Base-by-base conservation (phyloP, 1,140 invertebrate species). In the Drosophila funebris region DNA sequence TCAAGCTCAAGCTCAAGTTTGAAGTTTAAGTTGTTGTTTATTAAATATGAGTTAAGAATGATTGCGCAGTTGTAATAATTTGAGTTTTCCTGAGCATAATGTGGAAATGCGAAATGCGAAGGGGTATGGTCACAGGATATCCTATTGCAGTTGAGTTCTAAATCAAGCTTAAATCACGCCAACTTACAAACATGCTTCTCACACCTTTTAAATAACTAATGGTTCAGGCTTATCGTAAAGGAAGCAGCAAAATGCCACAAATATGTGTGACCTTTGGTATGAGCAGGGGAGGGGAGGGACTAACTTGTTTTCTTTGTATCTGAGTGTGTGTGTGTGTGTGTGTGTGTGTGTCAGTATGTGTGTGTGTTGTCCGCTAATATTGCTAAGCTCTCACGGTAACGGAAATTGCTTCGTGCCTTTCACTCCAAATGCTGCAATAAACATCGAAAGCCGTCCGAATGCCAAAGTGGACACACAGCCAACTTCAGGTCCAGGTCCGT, bases 341-440 rank as follows among this genome's bases (percentile, higher is more conserved):
- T 33, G 7, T 36, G 18, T 4, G 37, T 33, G 2, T 18, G 29
- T 16, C 29, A 50, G 46, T 50, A 14, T 57, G 58, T 29, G 33
- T 53, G 57, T 63, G 52, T 50, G 37, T 41, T 73, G 70, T 75
- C 62, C 69, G 78, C 69, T 85, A 87, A 85, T 85, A 85, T 78
- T 78, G 74, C 82, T 87, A 87, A 87, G 82, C 82, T 85, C 78
- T 82, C 83, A 87, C 82, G 81, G 81, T 56, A 85, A 70, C 82
- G 82, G 82, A 85, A 85, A 85, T 85, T 85, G 82, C 83, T 82
- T 87, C 85, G 83, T 85, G 82, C 78, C 82, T 87, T 85, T 81
- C 78, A 85, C 82, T 82, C 78, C 70, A 72, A 85, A 85, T 87
- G 78, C 70, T 87, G 82, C 82, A 85, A 87, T 87, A 85, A 85